These are phyloP conservation scores for Amblyornis subalaris DNA, from an alignment of 2,113 vertebrate genomes.

Conservation along the genomic window DNA sequence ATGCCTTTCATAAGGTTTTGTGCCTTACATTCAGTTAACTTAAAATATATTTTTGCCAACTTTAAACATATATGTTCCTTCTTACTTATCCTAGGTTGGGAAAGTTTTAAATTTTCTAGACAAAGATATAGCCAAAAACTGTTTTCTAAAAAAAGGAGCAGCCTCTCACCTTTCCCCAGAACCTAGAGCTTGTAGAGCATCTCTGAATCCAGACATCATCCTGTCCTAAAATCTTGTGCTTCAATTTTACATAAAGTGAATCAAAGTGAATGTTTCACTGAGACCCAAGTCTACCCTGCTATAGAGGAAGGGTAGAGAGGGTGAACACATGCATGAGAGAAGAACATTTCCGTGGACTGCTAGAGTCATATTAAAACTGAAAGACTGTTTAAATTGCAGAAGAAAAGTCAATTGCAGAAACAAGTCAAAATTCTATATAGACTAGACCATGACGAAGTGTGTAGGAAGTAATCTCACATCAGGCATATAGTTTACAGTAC, in stretches of 20 bases:
- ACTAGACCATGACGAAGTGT: not conserved
- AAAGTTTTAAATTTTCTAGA: not conserved
- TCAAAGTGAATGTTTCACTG: not conserved
- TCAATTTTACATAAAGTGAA: not conserved
- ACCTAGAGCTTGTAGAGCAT: not conserved
- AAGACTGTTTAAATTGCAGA: not conserved
- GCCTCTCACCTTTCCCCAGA: not conserved
- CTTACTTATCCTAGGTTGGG: fast-evolving
- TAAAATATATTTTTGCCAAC: not conserved
- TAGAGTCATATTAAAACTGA: not conserved
- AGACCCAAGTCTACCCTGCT: not conserved
- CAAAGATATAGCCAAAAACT: not conserved
- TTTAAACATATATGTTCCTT: not conserved
- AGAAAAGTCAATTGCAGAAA: not conserved
- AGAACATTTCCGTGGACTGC: not conserved
- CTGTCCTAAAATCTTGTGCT: not conserved
- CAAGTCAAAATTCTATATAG: not conserved
- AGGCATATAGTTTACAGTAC: not conserved
- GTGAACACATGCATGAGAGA: not conserved
- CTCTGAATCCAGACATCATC: not conserved
- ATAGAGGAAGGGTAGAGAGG: not conserved
- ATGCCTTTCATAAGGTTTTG: not conserved
- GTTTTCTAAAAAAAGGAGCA: not conserved
- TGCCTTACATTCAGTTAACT: not conserved
- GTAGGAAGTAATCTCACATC: not conserved